phyloP scores from a whole-genome alignment of 2,888 invertebrate genomes.

The Lordiphosa andalusiaca region DNA sequence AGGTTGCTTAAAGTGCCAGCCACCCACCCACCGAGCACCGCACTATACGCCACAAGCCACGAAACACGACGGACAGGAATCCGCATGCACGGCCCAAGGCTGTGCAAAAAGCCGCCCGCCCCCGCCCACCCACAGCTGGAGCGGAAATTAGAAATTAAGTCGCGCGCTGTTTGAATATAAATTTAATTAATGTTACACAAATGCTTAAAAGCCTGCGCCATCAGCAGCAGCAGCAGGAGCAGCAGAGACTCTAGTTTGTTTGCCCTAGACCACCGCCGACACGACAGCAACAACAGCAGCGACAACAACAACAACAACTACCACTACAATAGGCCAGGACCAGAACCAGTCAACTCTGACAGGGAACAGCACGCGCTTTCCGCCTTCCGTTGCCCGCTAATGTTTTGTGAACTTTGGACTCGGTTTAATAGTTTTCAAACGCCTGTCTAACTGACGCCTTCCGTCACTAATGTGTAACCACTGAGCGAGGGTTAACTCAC shows the following conservation, averaged over 20 bases:
- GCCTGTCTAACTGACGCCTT: constrained; percentile 71
- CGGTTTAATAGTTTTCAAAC: constrained; percentile 72
- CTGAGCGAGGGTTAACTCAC: constrained; percentile 44
- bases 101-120: too few species aligned
- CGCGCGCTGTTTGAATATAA: constrained; percentile 75
- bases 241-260: constrained; percentile 54
- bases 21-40: constrained; percentile 55
- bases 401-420: constrained; percentile 66
- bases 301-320: constrained; percentile 12
- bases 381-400: constrained; percentile 53
- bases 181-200: constrained; percentile 75
- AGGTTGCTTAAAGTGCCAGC: constrained; percentile 71
- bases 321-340: constrained; percentile 23
- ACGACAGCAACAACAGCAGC: constrained; percentile 30
- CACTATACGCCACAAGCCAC: constrained; percentile 33
- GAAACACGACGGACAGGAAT: constrained; percentile 4
- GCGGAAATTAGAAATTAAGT: constrained; percentile 75
- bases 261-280: constrained; percentile 54
- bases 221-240: constrained; percentile 11
- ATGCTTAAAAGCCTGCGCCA: constrained; percentile 67
- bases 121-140: constrained; percentile 35
- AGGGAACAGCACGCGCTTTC: constrained; percentile 71
- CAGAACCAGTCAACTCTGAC: constrained; percentile 53
- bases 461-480: constrained; percentile 52
- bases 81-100: constrained; percentile 5